Evolutionary conservation across 2,113 vertebrate genomes (phyloP), one percentile per base, ranked within the genome.

Genomic region (Podarcis muralis): DNA sequence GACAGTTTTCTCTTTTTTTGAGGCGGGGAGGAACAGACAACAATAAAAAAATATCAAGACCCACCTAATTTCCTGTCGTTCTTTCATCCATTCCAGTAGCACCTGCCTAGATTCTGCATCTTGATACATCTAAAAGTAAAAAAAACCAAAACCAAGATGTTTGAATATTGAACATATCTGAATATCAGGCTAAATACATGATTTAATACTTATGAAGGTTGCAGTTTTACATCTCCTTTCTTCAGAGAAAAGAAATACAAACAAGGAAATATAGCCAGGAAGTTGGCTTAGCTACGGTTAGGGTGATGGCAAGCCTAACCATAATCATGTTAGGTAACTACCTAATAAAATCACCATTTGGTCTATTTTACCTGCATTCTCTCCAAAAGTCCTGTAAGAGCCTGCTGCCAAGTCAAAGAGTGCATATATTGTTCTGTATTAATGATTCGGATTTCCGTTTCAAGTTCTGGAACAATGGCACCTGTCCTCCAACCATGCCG

Each of bases 361-460:
- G 20, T 88, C 37, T 37, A 30, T 40, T 81, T 86, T 78, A 98
- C 97, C 97, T 98, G 97, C 97, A 97, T 97, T 87, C 97, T 97
- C 90, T 98, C 97, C 22, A 98, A 92, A 86, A 98, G 97, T 65
- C 97, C 97, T 0, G 97, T 98, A 75, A 98, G 96, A 1, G 97
- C 97, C 94, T 98, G 97, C 91, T 98, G 97, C 97, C 97, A 98
- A 18, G 97, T 98, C 94, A 98, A 94, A 3, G 97, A 97, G 94
- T 98, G 97, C 97, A 97, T 97, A 92, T 98, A 98, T 92, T 98
- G 97, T 91, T 97, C 97, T 0, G 97, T 97, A 95, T 98, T 98
- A 93, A 97, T 98, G 92, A 97, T 97, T 80, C 95, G 95, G 90
- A 98, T 97, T 96, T 98, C 97, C 0, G 95, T 96, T 89, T 98